A percentile compares a stretch with the other conserved stretches of the same genome.
phyloP scores from a whole-genome alignment of 2,888 invertebrate genomes.

The Allacma fusca region DNA sequence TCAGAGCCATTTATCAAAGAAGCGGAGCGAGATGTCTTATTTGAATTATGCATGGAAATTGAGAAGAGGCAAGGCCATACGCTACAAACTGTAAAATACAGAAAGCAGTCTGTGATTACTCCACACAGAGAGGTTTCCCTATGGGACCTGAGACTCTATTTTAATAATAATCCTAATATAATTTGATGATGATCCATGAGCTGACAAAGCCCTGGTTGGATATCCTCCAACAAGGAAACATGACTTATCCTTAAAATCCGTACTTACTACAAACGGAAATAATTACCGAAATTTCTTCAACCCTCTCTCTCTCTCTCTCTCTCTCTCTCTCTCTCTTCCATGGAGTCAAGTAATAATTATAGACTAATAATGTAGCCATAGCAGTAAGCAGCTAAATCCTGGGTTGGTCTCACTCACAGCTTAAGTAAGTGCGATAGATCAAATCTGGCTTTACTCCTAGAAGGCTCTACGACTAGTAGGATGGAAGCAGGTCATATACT shows the following conservation, averaged over 20 bases:
- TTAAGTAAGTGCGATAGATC: constrained; percentile 25
- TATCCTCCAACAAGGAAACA: background rate
- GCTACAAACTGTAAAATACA: background rate
- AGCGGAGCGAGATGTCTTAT: background rate
- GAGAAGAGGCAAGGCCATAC: background rate
- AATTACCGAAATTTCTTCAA: background rate
- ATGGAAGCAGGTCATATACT: too few relatives aligned
- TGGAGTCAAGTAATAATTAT: constrained; percentile 1
- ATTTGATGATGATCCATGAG: constrained; percentile 14
- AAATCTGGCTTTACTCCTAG: constrained; percentile 27
- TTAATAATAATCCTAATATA: background rate
- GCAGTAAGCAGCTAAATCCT: constrained; percentile 21
- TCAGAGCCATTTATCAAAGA: background rate
- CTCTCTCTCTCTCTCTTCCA: background rate
- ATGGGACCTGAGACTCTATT: background rate
- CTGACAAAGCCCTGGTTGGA: background rate
- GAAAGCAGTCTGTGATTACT: background rate
- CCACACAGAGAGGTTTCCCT: too few relatives aligned
- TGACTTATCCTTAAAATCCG: background rate
- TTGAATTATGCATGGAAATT: background rate
- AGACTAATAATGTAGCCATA: background rate
- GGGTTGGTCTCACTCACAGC: constrained; percentile 6
- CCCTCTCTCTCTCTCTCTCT: background rate
- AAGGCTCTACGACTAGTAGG: too few relatives aligned
- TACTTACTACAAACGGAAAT: background rate